Evolutionary conservation across 2,797 vertebrate species (phyloP), one percentile per base, ranked within the genome.

Genomic region (Morelia viridis): DNA sequence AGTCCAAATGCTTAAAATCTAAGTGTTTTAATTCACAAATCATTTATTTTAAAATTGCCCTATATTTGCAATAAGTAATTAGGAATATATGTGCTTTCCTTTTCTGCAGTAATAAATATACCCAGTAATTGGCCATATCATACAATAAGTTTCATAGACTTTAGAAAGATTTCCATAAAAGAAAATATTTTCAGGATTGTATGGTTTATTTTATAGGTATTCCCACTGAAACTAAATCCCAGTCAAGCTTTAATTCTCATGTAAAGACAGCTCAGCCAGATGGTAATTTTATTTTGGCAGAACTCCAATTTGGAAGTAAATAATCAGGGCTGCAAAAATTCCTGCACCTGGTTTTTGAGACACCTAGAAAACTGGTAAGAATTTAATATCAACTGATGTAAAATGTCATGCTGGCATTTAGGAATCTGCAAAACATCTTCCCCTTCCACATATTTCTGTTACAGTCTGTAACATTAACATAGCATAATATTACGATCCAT

Each of bases 401-500:
- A 87, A 83, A 87, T 24, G 61, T 31, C 15, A 92, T 50, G 28
- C 41, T 24, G 5, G 24, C 50, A 87, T 11, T 76, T 41, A 10
- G 41, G 31, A 31, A 80, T 35, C 46, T 31, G 19, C 17, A 87
- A 80, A 80, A 62, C 13, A 26, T 28, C 46, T 46, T 71, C 8
- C 35, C 56, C 26, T 35, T 50, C 60, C 41, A 24, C 19, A 15
- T 7, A 76, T 62, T 87, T 15, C n/a, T 56, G 31, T 76, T 31
- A 80, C n/a, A 50, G 31, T 80, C 9, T 53, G n/a, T 13, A 80
- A 56, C 28, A n/a, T 64, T 53, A 87, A 19, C 83, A 65, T 0
- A 0, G 6, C 0, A 0, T n/a, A 68, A 89, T 2, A 31, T 89
- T 57, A 2, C 84, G 61, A 41, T 61, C 19, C 0, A 57, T 28